These are phyloP conservation scores for Pedetes capensis DNA, from an alignment of 2,113 vertebrate genomes.

Conservation along the genomic window DNA sequence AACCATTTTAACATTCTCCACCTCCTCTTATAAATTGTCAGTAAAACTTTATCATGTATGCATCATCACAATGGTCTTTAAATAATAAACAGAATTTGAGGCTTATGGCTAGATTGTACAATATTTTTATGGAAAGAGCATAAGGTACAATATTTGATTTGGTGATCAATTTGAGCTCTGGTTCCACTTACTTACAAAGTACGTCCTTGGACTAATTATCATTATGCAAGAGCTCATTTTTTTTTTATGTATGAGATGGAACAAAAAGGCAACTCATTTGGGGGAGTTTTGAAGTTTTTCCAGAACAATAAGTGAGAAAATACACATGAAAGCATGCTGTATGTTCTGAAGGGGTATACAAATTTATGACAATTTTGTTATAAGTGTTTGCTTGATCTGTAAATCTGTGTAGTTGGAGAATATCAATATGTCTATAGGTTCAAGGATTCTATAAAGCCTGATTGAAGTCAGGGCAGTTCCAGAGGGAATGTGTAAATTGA, in stretches of 20 bases:
- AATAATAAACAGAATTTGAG: slow-evolving; percentile 54
- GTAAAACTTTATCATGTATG: slow-evolving; percentile 53
- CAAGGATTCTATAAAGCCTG: background rate
- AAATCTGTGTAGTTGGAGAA: background rate
- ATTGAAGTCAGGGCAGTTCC: background rate
- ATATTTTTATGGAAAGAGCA: background rate
- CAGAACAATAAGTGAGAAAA: background rate
- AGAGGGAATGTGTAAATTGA: background rate
- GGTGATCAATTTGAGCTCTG: background rate
- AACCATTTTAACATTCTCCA: slow-evolving; percentile 32
- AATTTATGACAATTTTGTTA: background rate
- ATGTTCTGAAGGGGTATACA: background rate
- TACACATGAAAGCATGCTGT: background rate
- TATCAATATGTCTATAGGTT: background rate
- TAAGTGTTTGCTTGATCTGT: background rate
- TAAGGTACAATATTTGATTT: background rate
- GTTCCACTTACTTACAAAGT: background rate
- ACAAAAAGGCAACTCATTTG: background rate
- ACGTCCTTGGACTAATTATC: background rate
- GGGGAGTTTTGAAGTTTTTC: background rate
- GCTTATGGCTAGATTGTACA: background rate
- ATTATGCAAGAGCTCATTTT: background rate
- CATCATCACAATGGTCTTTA: slow-evolving; percentile 52
- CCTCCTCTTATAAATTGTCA: slow-evolving; percentile 16
- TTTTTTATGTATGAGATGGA: background rate